Evolutionary conservation across 2,888 invertebrate species (phyloP).

Genomic region (Pachliopta kotzebuea): DNA sequence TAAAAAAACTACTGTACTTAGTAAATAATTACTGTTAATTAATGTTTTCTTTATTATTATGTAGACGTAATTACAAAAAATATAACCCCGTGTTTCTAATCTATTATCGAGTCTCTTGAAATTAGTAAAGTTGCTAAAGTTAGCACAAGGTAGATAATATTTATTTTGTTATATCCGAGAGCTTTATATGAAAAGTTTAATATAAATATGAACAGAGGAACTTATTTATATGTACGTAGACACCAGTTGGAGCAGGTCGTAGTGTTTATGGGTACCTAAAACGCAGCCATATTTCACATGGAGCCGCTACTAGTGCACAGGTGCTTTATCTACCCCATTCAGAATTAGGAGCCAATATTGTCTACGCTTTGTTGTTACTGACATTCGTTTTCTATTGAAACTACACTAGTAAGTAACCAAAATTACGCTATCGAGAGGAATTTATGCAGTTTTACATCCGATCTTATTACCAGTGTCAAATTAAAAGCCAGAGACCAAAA

Average conservation of each 20-base stretch:
- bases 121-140: not conserved
- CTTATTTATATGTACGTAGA: not conserved
- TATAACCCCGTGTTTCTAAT: no score
- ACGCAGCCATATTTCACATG: conserved; percentile 53
- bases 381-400: conserved; percentile 26
- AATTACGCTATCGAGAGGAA: not conserved
- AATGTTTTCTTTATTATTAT: no score
- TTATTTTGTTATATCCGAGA: not conserved
- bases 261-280: conserved; percentile 43
- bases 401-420: not conserved
- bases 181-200: not conserved
- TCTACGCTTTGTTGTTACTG: conserved; percentile 48
- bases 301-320: conserved; percentile 49
- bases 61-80: no score
- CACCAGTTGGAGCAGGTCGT: conserved; percentile 7
- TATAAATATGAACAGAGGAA: not conserved
- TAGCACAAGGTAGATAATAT: not conserved
- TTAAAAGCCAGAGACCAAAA: no score
- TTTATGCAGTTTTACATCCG: not conserved
- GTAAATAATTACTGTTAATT: no score
- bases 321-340: conserved; percentile 63
- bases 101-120: no score
- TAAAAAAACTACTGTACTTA: no score
- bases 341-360: conserved; percentile 70
- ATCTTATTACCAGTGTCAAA: not conserved